Evolutionary conservation across 92 coral and sea anemone genomes (phyloP).

Genomic region (Siderastrea radians): DNA sequence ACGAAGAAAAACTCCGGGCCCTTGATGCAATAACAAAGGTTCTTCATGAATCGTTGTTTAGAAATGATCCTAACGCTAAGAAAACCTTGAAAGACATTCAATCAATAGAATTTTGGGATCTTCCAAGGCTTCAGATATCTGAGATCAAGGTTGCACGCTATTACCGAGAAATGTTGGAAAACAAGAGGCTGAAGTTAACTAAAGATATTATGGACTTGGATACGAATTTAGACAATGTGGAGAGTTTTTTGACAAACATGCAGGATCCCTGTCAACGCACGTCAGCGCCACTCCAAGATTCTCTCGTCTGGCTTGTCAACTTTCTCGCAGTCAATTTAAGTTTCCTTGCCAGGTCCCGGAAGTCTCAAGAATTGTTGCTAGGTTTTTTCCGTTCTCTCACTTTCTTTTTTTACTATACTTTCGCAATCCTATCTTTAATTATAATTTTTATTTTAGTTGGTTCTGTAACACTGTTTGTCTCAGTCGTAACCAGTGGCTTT

Average conservation of each 20-base stretch:
- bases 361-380: not conserved
- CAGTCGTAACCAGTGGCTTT: not conserved
- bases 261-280: not conserved
- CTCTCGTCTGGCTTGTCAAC: not conserved
- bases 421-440: not conserved
- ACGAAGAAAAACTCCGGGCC: slow-evolving; percentile 12
- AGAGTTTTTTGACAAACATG: not conserved
- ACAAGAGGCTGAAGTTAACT: not conserved
- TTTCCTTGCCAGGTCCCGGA: not conserved
- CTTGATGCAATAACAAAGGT: slow-evolving; percentile 20
- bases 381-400: not conserved
- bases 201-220: slow-evolving; percentile 14
- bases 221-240: slow-evolving; percentile 3
- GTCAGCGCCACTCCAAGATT: slow-evolving; percentile 13
- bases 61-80: slow-evolving; percentile 7
- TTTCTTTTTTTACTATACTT: not conserved
- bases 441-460: not conserved
- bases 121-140: not conserved
- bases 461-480: not conserved
- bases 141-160: not conserved
- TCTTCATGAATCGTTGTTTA: slow-evolving; percentile 17
- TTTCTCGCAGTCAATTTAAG: slow-evolving; percentile 8
- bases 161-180: slow-evolving; percentile 28
- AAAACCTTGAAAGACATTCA: slow-evolving; percentile 16
- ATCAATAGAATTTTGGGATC: slow-evolving; percentile 32